phyloP scores from a whole-genome alignment of 2,888 invertebrate species.

The Nomada lathburiana region DNA sequence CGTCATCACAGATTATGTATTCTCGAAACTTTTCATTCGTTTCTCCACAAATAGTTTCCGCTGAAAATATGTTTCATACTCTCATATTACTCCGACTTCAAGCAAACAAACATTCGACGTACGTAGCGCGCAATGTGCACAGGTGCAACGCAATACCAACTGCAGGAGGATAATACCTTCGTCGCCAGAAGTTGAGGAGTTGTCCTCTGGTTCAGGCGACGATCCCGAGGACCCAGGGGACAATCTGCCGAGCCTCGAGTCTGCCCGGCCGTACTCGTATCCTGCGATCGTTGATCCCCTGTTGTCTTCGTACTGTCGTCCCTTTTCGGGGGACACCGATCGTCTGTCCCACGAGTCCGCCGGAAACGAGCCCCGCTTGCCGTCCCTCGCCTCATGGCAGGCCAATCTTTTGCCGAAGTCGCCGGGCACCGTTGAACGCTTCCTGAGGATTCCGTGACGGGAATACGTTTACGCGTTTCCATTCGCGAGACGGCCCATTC shows the following conservation, averaged over 20 bases:
- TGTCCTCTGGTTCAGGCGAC: constrained; percentile 81
- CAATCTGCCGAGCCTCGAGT: constrained; percentile 61
- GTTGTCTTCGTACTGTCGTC: constrained; percentile 58
- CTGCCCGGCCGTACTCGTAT: constrained; percentile 60
- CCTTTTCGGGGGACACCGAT: constrained; percentile 67
- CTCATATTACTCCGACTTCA: too few relatives aligned
- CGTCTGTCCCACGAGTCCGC: constrained; percentile 64
- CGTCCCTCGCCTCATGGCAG: constrained; percentile 76
- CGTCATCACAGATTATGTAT: background rate
- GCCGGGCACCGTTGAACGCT: constrained; percentile 79
- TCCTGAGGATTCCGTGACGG: constrained; percentile 73
- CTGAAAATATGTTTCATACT: too few relatives aligned
- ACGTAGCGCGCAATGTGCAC: too few relatives aligned
- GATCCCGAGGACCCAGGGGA: constrained; percentile 75
- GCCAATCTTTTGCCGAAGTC: constrained; percentile 78
- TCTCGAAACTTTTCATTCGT: background rate
- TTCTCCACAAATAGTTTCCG: too few relatives aligned
- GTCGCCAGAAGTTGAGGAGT: constrained; percentile 82
- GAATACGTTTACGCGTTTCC: constrained; percentile 70
- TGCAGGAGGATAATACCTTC: constrained; percentile 76
- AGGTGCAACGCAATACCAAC: background rate
- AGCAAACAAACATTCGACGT: too few relatives aligned
- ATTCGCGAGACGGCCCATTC: constrained; percentile 31
- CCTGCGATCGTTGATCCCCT: constrained; percentile 49
- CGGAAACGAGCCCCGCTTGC: constrained; percentile 56